Evolutionary conservation across 2,888 invertebrate genomes (phyloP).

Genomic region (Lepidonotus clava): DNA sequence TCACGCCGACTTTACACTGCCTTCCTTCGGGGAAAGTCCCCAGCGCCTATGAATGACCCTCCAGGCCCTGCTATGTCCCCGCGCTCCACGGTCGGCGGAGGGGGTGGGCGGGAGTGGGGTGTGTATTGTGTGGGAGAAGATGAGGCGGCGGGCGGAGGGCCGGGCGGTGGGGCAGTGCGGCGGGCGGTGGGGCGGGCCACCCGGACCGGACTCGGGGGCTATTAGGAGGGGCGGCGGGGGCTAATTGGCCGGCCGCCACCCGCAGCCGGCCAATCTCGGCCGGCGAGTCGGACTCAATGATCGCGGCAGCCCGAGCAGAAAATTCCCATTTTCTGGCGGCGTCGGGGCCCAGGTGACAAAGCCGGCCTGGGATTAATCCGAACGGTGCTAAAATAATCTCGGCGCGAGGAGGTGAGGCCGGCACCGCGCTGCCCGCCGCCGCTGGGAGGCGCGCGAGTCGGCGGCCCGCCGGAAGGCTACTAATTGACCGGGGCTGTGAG

Average conservation of each 20-base stretch:
- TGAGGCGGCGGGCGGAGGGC: neutral
- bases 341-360: slow-evolving; percentile 38
- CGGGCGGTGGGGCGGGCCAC: neutral
- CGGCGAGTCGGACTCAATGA: slow-evolving; percentile 3
- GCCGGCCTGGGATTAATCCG: slow-evolving; percentile 37
- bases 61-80: neutral
- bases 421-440: neutral
- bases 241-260: slow-evolving; percentile 41
- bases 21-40: neutral
- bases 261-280: slow-evolving; percentile 13
- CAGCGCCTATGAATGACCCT: too few relatives aligned
- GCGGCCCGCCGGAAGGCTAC: neutral
- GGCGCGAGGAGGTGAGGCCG: neutral
- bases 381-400: slow-evolving; percentile 42
- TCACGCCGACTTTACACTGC: slow-evolving; percentile 15
- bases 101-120: neutral
- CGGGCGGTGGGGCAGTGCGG: neutral
- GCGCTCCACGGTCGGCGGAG: too few relatives aligned
- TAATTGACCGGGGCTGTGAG: neutral
- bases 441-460: neutral
- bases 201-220: slow-evolving; percentile 18
- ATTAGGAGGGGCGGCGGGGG: slow-evolving; percentile 42
- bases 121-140: neutral
- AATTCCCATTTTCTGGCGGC: slow-evolving; percentile 34
- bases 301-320: slow-evolving; percentile 41